phyloP scores from a whole-genome alignment of 2,113 vertebrate genomes.

The Cricetomys ansorgei region DNA sequence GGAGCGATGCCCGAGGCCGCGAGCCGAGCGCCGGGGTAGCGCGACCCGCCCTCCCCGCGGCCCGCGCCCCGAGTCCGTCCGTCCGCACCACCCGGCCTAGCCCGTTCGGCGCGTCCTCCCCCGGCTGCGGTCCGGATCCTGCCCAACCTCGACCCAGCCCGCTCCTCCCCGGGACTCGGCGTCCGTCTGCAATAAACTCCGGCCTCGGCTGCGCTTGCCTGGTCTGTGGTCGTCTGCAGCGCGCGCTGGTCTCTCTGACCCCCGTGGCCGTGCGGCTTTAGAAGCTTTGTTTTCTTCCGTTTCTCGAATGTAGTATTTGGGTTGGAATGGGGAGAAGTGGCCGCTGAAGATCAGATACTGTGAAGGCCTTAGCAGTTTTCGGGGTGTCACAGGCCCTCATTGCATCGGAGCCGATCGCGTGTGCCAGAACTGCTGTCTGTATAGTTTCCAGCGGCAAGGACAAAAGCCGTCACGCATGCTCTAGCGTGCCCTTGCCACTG shows the following conservation, averaged over 20 bases:
- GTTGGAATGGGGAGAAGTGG: not conserved
- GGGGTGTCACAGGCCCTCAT: not conserved
- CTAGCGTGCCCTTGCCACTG: not conserved
- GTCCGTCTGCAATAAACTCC: slow-evolving; percentile 65
- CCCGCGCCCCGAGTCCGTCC: not conserved
- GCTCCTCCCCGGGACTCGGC: not conserved
- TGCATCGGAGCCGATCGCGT: not conserved
- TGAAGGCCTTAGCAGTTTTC: not conserved
- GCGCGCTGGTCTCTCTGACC: not conserved
- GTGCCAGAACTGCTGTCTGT: not conserved
- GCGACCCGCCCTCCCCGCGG: not conserved
- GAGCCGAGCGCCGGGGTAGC: slow-evolving; percentile 37
- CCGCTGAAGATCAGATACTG: slow-evolving; percentile 57
- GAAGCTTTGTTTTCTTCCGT: fast-evolving
- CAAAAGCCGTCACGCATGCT: not conserved
- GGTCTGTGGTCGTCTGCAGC: slow-evolving; percentile 38
- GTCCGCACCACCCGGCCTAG: not conserved
- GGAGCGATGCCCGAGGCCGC: not conserved
- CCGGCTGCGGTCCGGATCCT: slow-evolving; percentile 2
- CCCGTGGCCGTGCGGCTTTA: not conserved
- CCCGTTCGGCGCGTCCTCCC: not conserved
- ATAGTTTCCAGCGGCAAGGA: not conserved
- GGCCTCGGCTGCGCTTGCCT: slow-evolving; percentile 16
- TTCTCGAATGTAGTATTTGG: not conserved
- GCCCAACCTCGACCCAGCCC: not conserved